Evolutionary conservation across 1,140 invertebrate genomes (phyloP), one percentile per base, ranked within the genome.

Genomic region (Hetaerina americana): DNA sequence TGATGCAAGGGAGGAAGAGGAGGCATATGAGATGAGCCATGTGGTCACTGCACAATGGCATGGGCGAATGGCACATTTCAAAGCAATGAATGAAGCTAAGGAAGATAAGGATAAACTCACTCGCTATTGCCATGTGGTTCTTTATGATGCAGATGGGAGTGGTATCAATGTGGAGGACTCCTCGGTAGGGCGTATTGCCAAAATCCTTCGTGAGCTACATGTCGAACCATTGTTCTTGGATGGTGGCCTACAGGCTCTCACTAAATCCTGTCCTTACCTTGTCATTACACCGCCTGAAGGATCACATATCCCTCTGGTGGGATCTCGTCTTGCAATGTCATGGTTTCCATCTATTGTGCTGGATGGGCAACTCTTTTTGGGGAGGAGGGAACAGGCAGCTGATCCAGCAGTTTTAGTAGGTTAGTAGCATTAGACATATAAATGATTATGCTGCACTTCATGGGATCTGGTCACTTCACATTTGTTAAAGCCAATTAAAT

Each of bases 301-400:
- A 68, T 69, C 5, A 49, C 57, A 66, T 49, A 74, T 24, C 26
- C 67, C n/a, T 70, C 70, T 24, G 73, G 73, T 25, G 68, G 72
- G n/a, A 2, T 57, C 40, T 57, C 71, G 74, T n/a, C 71, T 73
- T 15, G 73, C 72, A 5, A 15, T 70, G 25, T 29, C 40, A 12
- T 79, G 78, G 78, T 79, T 75, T 72, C 78, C 78, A 2, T 75
- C 77, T 15, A 74, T 78, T 66, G 75, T 79, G 12, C 18, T 77
- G 12, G 77, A 78, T 12, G 73, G 73, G 27, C 66, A 74, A 10
- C 71, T 79, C 69, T 79, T 76, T 73, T 73, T 78, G n/a, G 78
- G 78, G 25, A 71, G 78, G 12, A 73, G 75, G 8, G 78, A 79
- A 68, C 78, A 78, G 73, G 78, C 78, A 12, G 66, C 76, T 10